Evolutionary conservation across 2,888 invertebrate genomes (phyloP), one percentile per base, ranked within the genome.

Genomic region (Tholera decimalis): DNA sequence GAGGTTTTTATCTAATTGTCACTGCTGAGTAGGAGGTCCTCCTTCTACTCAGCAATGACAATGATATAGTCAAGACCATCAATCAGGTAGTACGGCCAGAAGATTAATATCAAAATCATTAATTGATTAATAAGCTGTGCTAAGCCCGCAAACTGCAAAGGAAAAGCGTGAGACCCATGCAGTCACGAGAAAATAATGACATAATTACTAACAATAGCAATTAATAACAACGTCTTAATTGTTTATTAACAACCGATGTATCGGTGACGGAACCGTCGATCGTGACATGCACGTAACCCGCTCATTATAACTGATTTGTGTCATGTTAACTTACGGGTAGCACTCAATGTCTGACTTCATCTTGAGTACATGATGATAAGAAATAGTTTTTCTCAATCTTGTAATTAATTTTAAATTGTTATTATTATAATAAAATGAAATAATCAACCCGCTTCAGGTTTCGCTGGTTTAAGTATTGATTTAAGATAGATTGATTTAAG

Each of bases 81-180:
- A 44, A 24, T 8, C 8, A 44, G 15, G 8, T 9, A 26, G n/a
- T 15, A 7, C 3, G 6, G 3, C 26, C 0, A 26, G 44, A 26
- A n/a, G 15, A 24, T 8, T 24, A 24, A 22, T 24, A 43, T 46
- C 24, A 46, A 3, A 24, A 26, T 26, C n/a, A 26, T 24, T 41
- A 33, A 24, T 46, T 47, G 15, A 28, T 8, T 39, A 28, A 22
- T 6, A 33, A 8, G 9, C 13, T 11, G 8, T 43, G 22, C 26
- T 46, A 54, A 66, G 37, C 54, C n/a, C n/a, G 22, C 37, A 22
- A 2, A 41, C 18, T 15, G 11, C 13, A 37, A 51, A 53, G 60
- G 62, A 73, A 73, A 73, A 75, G 70, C 76, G 73, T 73, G 73
- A 20, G 73, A 73, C 2, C 49, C 13, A 30, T 57, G 33, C 50